Percentiles rank a stretch among this genome's conserved stretches.
Conservation (phyloP, 2,888 invertebrate genomes). For the Micropterix aruncella region DNA sequence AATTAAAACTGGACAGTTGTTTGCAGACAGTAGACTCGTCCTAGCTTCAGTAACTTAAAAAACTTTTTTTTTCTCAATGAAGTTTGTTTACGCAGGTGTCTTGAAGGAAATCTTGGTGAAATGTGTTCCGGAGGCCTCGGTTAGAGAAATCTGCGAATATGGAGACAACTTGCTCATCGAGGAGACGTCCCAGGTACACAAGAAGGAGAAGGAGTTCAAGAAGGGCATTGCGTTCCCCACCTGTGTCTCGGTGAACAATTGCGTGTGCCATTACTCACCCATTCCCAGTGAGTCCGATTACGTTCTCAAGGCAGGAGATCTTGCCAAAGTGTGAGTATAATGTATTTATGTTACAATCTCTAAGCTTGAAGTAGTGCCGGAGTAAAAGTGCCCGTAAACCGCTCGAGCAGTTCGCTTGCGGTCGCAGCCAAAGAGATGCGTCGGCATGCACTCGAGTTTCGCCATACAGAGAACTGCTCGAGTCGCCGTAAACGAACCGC, state of each 20-base stretch:
- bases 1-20: no score
- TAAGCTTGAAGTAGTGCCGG: no score
- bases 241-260: constrained; percentile 96
- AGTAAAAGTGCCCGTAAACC: no score
- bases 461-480: no score
- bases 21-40: no score
- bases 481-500: no score
- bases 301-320: constrained; percentile 76
- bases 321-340: constrained; percentile 87
- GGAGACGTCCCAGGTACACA: constrained; percentile 92
- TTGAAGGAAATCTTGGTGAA: constrained; percentile 78
- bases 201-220: constrained; percentile 95
- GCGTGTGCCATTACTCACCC: constrained; percentile 98
- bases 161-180: constrained; percentile 81
- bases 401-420: no score
- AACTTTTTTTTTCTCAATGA: neutral
- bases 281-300: constrained; percentile 84
- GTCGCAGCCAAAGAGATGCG: no score
- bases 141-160: constrained; percentile 80
- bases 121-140: constrained; percentile 78
- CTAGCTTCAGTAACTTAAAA: no score
- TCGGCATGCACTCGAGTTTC: no score
- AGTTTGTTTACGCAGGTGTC: constrained; percentile 58
- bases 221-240: constrained; percentile 99
- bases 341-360: constrained; percentile 5